These are phyloP conservation scores for Phorcus lineatus DNA, from an alignment of 2,888 invertebrate genomes.

Conservation along the genomic window DNA sequence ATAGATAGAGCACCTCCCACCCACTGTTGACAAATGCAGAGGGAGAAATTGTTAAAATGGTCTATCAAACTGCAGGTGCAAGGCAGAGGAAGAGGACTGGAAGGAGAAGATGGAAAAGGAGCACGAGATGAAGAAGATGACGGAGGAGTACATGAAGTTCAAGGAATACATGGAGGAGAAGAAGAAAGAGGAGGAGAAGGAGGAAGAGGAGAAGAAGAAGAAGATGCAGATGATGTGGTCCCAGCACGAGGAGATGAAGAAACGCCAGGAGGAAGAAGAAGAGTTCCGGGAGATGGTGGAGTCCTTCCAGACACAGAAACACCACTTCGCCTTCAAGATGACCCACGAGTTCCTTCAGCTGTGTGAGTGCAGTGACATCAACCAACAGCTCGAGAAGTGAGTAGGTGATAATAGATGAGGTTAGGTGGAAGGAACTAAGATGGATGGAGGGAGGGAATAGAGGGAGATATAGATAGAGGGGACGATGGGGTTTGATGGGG, in stretches of 20 bases:
- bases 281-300: conserved; percentile 21
- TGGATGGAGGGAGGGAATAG: no score
- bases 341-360: not conserved
- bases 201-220: conserved; percentile 28
- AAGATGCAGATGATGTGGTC: conserved; percentile 25
- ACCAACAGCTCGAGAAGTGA: conserved; percentile 16
- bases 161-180: not conserved
- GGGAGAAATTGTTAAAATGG: no score
- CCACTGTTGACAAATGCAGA: no score
- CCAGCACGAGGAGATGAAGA: conserved; percentile 27
- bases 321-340: conserved; percentile 6
- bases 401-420: not conserved
- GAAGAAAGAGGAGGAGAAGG: conserved; percentile 17
- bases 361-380: not conserved
- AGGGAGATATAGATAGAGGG: not conserved
- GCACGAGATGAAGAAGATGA: not conserved
- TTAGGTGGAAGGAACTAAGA: no score
- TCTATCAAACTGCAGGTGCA: not conserved
- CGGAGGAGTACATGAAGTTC: not conserved
- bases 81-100: conserved; percentile 2
- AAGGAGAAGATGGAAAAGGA: not conserved
- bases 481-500: not conserved
- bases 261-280: not conserved
- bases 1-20: no score
- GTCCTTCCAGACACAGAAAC: conserved; percentile 2